Evolutionary conservation across 1,140 invertebrate genomes (phyloP), one percentile per base, ranked within the genome.

Genomic region (Gonioctena quinquepunctata): DNA sequence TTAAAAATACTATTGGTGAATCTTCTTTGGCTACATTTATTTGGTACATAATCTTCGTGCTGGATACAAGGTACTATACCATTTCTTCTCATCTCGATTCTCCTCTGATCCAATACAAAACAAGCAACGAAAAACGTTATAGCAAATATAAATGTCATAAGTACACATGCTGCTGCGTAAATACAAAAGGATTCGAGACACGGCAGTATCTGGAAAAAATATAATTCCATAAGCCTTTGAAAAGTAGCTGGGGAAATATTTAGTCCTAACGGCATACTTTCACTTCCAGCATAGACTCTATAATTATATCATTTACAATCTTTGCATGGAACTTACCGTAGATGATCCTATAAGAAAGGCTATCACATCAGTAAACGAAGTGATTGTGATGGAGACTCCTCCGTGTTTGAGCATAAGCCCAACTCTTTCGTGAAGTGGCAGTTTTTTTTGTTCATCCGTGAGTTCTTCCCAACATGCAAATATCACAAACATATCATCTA

Each of bases 401-500:
- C 92, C 93, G 77, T 92, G 90, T 80, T 92, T 89, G 63, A 95
- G 80, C 82, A 92, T 90, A 19, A 89, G 76, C 2, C 88, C 92
- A 49, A 93, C 84, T 81, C 87, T 87, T 75, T 90, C 85, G 7
- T 86, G 84, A 16, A 92, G 71, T 70, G 87, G 84, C 66, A 87
- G 85, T 21, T 83, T 77, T 18, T 82, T 79, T 76, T 89, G 85
- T 25, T 81, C 79, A 68, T 84, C 77, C 56, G 83, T 74, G 28
- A 90, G 79, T 74, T 90, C 86, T 71, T 89, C 86, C 89, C 89
- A 91, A 79, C 89, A 89, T 68, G 92, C 89, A 86, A 92, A 88
- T 85, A 94, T 91, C 3, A 95, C 88, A 85, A 94, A 91, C 86
- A 93, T 92, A 83, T 94, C 90, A 80, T 94, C 91, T 64, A 94